Evolutionary conservation across 2,888 invertebrate genomes (phyloP), one percentile per base, ranked within the genome.

Genomic region (Muscina levida): DNA sequence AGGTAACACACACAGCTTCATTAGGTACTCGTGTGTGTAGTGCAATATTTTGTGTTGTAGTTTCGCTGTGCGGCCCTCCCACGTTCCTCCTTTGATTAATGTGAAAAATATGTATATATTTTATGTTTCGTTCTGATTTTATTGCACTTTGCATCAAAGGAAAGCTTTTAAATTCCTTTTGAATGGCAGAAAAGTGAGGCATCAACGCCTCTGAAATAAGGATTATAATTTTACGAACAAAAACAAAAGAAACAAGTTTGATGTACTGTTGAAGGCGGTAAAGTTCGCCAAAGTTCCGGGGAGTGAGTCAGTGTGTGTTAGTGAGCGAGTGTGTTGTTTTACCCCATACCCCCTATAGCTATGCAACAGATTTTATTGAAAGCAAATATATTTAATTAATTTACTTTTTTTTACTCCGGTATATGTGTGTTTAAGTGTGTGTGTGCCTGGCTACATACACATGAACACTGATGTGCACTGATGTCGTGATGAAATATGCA

Each of bases 161-260:
- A 53, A 53, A 53, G 53, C 53, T 53, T 53, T 53, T 53, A 53
- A 53, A 19, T 22, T 53, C 53, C 24, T 13, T 24, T 24, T 24
- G 53, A 24, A 53, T 22, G 6, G 53, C 13, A 3, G 22, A 5
- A 53, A 8, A 53, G 53, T 53, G 53, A 53, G 13, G 24, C 24
- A 53, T 1, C 13, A 22, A 53, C 24, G 53, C 53, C 24, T 22
- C 24, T 24, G 24, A 13, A 48, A 24, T 5, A 3, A 10, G 24
- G 1, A 22, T 48, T 22, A 31, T 8, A 31, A 3, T 31, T 31
- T n/a, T n/a, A n/a, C n/a, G n/a, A n/a, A n/a, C n/a, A n/a, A n/a
- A n/a, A n/a, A n/a, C n/a, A n/a, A n/a, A n/a, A n/a, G n/a, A n/a
- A 46, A 48, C 48, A 4, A 15, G 5, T 48, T 48, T 22, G 19